phyloP scores from a whole-genome alignment of 2,113 vertebrate genomes.

The Cyanoliseus patagonus region DNA sequence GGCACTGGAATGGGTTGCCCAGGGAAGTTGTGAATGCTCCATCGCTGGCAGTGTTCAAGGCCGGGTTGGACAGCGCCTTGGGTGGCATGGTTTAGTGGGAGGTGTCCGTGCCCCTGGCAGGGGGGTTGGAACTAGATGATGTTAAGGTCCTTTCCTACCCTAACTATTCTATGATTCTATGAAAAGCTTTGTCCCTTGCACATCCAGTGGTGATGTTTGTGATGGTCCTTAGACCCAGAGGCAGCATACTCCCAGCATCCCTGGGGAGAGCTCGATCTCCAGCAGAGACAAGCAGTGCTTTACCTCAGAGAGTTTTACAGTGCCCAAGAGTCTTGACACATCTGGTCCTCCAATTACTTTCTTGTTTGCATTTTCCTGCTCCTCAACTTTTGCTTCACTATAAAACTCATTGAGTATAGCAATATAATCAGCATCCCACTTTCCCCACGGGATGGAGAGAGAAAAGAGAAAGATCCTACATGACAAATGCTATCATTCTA shows the following conservation, averaged over 20 bases:
- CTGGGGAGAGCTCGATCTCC: background rate
- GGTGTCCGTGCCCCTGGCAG: no score
- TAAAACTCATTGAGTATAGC: background rate
- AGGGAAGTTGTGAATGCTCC: no score
- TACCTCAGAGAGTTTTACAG: background rate
- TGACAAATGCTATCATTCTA: background rate
- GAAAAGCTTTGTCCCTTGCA: background rate
- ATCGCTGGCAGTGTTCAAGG: no score
- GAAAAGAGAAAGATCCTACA: background rate
- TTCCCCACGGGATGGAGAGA: background rate
- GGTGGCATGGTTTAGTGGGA: no score
- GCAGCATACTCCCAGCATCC: background rate
- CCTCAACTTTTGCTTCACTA: background rate
- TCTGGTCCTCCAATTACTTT: background rate
- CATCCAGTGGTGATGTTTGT: background rate
- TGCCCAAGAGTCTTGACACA: background rate
- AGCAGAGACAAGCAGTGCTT: background rate
- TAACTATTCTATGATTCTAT: no score
- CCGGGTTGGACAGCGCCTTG: no score
- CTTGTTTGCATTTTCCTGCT: background rate
- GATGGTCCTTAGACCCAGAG: background rate
- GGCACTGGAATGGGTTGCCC: no score
- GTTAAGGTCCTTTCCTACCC: no score
- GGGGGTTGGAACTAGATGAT: no score
- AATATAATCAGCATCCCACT: background rate